Evolutionary conservation across 2,113 vertebrate species (phyloP).

Genomic region (Tenebrosternarchus preto): DNA sequence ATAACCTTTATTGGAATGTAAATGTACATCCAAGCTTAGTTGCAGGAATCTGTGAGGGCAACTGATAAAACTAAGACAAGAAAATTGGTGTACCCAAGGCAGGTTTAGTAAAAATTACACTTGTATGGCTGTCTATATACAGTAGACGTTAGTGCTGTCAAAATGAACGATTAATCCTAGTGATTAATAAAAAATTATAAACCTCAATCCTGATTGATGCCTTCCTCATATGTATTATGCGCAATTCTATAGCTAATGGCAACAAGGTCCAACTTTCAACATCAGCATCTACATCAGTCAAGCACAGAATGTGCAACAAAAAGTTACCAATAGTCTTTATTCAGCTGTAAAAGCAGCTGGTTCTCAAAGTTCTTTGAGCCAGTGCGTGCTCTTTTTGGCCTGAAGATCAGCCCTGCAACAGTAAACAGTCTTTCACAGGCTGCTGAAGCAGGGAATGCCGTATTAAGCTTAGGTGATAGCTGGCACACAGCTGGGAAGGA

Average conservation of each 20-base stretch:
- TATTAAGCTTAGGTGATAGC: constrained; percentile 43
- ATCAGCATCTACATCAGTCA: constrained; percentile 9
- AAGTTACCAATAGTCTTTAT: constrained; percentile 6
- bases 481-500: constrained; percentile 27
- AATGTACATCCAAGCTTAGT: constrained; percentile 28
- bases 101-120: constrained; percentile 16
- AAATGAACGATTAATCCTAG: background rate
- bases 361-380: constrained; percentile 44
- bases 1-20: constrained; percentile 35
- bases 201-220: too few species aligned
- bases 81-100: constrained; percentile 29
- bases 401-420: constrained; percentile 31
- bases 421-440: constrained; percentile 39
- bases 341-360: constrained; percentile 33
- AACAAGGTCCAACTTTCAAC: constrained; percentile 7
- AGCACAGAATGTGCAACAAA: constrained; percentile 1
- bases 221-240: constrained; percentile 25
- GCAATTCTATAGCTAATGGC: constrained; percentile 27
- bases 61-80: constrained; percentile 10
- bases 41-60: constrained; percentile 2
- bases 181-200: background rate
- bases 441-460: constrained; percentile 36
- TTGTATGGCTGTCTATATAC: constrained; percentile 19
- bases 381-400: background rate
- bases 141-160: constrained; percentile 19